Base-by-base conservation (phyloP, 1,140 invertebrate genomes). In the Laupala kohalensis region DNA sequence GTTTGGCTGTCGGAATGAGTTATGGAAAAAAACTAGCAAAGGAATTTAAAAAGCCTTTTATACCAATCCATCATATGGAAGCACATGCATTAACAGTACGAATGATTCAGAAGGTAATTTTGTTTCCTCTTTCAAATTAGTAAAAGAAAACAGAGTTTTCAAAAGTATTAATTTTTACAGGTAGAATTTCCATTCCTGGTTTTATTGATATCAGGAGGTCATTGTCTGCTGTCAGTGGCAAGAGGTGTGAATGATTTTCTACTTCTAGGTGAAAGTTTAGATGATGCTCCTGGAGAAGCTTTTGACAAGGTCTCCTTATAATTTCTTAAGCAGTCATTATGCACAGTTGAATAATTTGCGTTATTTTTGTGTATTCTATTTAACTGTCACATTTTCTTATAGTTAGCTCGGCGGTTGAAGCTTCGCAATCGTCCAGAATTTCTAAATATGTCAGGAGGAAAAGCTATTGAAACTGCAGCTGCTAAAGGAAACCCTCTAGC, bases 61-160 rank as follows among this genome's bases (percentile, higher is more conserved):
- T 99, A 78, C 95, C 96, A 0, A 92, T 99, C 76, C 96, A 99
- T 84, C 97, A 99, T 76, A 99, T 99, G 96, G 90, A 98, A 86
- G 96, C 96, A 9, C 97, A 99, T 86, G 95, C 96, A n/a, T 80
- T 98, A 70, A 95, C 91, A 25, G 87, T 86, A 19, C 84, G 95
- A 78, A 90, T 97, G 86, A 78, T 83, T 1, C 75, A 88, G 72
- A 81, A 85, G 82, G 86, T 85, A 64, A 27, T 37, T 66, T 67
- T 65, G 1, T 15, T 65, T 65, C 23, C 5, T 2, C 6, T 67
- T 71, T 71, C 9, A 3, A 26, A 26, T 70, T 9, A 1, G 23
- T 27, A 26, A 3, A 4, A 6, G 29, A 6, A 65, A 4, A n/a
- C 5, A 12, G 62, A 69, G 5, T 73, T 26, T 73, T 65, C 62